These are phyloP conservation scores for Lutjanus campechanus DNA, from an alignment of 2,797 vertebrate genomes.

Conservation along the genomic window DNA sequence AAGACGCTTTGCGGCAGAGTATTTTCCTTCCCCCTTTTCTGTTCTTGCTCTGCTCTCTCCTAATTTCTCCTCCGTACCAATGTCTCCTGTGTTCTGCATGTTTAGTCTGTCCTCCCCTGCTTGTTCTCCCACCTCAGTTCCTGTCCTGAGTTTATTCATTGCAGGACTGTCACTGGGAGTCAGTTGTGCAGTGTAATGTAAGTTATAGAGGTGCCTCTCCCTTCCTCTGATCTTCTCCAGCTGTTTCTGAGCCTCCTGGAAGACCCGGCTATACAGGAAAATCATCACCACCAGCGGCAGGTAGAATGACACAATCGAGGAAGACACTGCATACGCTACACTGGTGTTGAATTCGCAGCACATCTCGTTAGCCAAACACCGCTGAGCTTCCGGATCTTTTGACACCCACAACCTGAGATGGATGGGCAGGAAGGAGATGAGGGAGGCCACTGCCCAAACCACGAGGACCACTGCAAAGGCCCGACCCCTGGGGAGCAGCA, in stretches of 20 bases:
- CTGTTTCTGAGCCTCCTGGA: constrained; percentile 94
- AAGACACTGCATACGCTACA: constrained; percentile 90
- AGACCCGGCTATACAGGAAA: constrained; percentile 94
- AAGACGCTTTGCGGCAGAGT: constrained; percentile 71
- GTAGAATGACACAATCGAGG: constrained; percentile 98
- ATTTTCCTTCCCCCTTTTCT: constrained; percentile 64
- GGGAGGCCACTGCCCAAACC: constrained; percentile 94
- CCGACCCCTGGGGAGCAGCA: constrained; percentile 89
- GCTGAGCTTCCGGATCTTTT: constrained; percentile 35
- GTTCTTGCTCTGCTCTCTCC: constrained; percentile 38
- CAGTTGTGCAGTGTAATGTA: constrained; percentile 76
- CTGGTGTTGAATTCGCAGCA: constrained; percentile 98
- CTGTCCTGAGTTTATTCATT: constrained; percentile 42
- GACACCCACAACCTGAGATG: constrained; percentile 93
- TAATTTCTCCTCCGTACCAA: constrained; percentile 14
- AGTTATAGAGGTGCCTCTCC: constrained; percentile 87
- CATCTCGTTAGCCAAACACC: constrained; percentile 79
- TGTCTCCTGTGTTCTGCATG: constrained; percentile 48
- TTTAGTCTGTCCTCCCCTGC: constrained; percentile 54
- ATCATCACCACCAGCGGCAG: constrained; percentile 95
- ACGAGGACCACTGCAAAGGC: constrained; percentile 89
- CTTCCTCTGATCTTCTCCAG: constrained; percentile 92
- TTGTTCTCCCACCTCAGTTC: constrained; percentile 27
- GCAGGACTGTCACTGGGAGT: constrained; percentile 51
- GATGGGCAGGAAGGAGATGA: constrained; percentile 97